phyloP scores from a whole-genome alignment of 2,797 vertebrate species.

The Takifugu rubripes region DNA sequence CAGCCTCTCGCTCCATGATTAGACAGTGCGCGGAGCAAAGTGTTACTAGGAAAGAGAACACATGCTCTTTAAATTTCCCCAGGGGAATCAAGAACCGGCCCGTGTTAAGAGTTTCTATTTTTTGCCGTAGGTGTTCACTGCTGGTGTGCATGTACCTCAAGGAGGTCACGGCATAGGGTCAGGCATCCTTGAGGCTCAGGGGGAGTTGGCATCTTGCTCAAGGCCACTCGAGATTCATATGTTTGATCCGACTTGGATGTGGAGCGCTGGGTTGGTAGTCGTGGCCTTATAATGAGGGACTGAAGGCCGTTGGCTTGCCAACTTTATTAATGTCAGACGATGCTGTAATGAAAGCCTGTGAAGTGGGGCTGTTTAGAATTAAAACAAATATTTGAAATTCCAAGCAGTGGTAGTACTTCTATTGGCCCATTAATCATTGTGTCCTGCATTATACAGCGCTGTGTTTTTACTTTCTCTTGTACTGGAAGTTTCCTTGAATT shows the following conservation, averaged over 20 bases:
- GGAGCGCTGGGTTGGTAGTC: constrained; percentile 3
- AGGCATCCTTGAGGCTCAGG: constrained; percentile 26
- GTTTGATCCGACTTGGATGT: neutral
- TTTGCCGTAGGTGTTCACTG: constrained; percentile 26
- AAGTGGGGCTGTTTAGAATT: too few relatives aligned
- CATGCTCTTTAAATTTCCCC: constrained; percentile 45
- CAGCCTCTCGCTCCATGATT: neutral
- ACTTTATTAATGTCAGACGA: too few relatives aligned
- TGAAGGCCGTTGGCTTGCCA: neutral
- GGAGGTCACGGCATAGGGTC: constrained; percentile 47
- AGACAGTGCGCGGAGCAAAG: constrained; percentile 3
- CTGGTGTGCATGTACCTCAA: constrained; percentile 35
- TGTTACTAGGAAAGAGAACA: constrained; percentile 40
- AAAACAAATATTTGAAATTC: too few relatives aligned
- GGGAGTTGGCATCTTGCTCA: constrained; percentile 15
- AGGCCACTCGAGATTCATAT: constrained; percentile 19
- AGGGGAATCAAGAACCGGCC: constrained; percentile 27
- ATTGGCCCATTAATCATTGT: too few relatives aligned
- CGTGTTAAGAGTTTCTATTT: constrained; percentile 35
- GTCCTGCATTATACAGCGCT: too few relatives aligned
- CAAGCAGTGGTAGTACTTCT: too few relatives aligned
- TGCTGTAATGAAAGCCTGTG: too few relatives aligned
- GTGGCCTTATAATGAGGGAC: constrained; percentile 2
- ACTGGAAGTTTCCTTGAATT: too few relatives aligned
- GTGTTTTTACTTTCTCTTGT: too few relatives aligned